These are phyloP conservation scores for Lagorchestes hirsutus DNA, from an alignment of 2,797 vertebrate species.

Conservation along the genomic window DNA sequence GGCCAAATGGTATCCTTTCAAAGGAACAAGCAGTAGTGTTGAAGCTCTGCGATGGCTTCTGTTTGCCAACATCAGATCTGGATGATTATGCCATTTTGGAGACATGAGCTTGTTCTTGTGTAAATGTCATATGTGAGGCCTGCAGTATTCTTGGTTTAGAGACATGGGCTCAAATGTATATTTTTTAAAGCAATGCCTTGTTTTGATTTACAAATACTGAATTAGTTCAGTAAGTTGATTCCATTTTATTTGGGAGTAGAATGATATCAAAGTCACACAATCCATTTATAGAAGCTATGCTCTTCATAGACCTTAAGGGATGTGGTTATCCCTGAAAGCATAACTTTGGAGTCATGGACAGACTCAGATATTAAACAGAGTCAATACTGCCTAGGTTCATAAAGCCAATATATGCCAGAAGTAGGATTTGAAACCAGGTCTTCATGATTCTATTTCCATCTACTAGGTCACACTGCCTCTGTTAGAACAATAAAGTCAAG, in stretches of 20 bases:
- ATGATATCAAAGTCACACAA: neutral
- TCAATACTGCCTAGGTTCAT: too few relatives aligned
- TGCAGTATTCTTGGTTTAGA: slow-evolving; percentile 72
- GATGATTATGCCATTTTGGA: slow-evolving; percentile 32
- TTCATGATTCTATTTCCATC: too few relatives aligned
- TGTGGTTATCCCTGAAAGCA: too few relatives aligned
- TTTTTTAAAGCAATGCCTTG: slow-evolving; percentile 51
- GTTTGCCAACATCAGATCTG: slow-evolving; percentile 3
- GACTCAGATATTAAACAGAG: too few relatives aligned
- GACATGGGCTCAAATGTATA: slow-evolving; percentile 75
- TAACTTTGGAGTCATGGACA: too few relatives aligned
- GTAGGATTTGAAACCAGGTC: too few relatives aligned
- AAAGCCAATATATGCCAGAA: too few relatives aligned
- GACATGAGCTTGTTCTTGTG: slow-evolving; percentile 70
- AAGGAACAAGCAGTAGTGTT: slow-evolving; percentile 70
- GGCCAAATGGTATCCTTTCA: slow-evolving; percentile 78
- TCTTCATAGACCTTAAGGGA: neutral
- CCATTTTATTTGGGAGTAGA: slow-evolving; percentile 1
- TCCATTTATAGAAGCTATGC: neutral
- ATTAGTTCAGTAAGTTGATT: slow-evolving; percentile 51
- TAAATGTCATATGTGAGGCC: slow-evolving; percentile 71
- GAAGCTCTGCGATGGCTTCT: slow-evolving; percentile 41
- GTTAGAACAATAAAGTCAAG: too few relatives aligned
- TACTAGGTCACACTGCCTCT: too few relatives aligned
- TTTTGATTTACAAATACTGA: slow-evolving; percentile 61